These are phyloP conservation scores for Rattus norvegicus DNA, from an alignment of 2,113 vertebrate genomes.

Conservation along the genomic window GRCr8 NC_086029.1:75620001-75620500, in stretches of 20 bases:
- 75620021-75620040: neutral
- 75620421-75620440: neutral
- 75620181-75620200: neutral
- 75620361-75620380: neutral
- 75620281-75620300: neutral
- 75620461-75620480: neutral
- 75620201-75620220: neutral
- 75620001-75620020: neutral
- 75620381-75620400: constrained; percentile 17
- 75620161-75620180: neutral
- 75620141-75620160: neutral
- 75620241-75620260: neutral
- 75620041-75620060: constrained; percentile 14
- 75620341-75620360: neutral
- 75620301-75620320: neutral
- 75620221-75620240: neutral
- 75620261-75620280: neutral
- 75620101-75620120: neutral
- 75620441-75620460: neutral
- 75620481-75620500: constrained; percentile 4
- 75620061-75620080: neutral
- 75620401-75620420: constrained; percentile 27
- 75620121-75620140: neutral
- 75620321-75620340: neutral
- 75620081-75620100: no score